Evolutionary conservation across 2,888 invertebrate species (phyloP), one percentile per base, ranked within the genome.

Genomic region (Oscheius onirici): DNA sequence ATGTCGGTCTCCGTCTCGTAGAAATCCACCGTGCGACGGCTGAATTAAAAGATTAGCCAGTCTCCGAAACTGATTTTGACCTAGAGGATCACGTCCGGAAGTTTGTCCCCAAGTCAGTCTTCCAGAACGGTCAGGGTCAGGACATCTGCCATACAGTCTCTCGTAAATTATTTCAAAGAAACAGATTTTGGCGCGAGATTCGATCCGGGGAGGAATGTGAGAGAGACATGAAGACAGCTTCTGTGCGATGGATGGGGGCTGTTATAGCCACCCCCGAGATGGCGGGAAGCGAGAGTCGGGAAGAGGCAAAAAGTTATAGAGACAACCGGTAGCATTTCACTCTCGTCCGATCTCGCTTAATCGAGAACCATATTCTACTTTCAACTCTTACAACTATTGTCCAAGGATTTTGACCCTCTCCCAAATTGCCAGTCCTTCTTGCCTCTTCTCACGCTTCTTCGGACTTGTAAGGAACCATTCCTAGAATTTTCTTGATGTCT

Each of bases 81-180:
- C 41, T 28, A 2, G n/a, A n/a, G n/a, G n/a, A n/a, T 46, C 20
- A 20, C n/a, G 40, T 41, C 58, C 58, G 58, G 58, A 58, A 58
- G 58, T 58, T 58, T 58, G 58, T 22, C 58, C 41, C 15, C 5
- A 13, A 3, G 43, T 43, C 58, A 58, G n/a, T 58, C 58, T 58
- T 40, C 58, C 58, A 41, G 15, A 58, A 41, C 58, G 41, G 34
- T 34, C 58, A 58, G 41, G 58, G 58, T 41, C 58, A 41, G 55
- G 2, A 11, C 55, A 26, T 26, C 13, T 17, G 26, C 24, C n/a
- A n/a, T n/a, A n/a, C n/a, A n/a, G n/a, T n/a, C 8, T 52, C 34
- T 34, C 34, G 8, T 34, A 34, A 8, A 34, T 34, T 34, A 34
- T 34, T 34, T 34, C 34, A 34, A n/a, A n/a, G 26, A 28, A 55